Conservation (phyloP, 2,888 invertebrate genomes). For the Palloptera scutellata region DNA sequence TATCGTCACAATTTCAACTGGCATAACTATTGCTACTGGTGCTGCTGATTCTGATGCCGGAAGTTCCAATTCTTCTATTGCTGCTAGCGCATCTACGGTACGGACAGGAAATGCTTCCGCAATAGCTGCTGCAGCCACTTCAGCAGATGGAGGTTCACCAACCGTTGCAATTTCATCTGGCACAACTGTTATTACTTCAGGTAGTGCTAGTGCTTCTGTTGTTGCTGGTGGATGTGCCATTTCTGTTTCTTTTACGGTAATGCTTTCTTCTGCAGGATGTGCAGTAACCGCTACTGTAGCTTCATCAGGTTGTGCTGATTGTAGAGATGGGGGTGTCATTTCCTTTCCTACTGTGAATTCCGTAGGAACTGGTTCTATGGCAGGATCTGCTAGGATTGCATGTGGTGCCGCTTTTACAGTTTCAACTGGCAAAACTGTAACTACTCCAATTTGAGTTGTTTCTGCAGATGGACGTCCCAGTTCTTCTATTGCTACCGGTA, state of each 20-base stretch:
- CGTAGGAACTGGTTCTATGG: background rate
- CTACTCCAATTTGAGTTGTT: background rate
- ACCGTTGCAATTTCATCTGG: background rate
- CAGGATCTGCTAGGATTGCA: background rate
- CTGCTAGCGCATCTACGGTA: too few relatives aligned
- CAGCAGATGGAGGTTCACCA: too few relatives aligned
- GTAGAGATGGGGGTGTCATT: too few relatives aligned
- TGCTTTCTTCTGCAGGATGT: too few relatives aligned
- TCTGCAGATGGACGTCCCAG: background rate
- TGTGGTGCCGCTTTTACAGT: background rate
- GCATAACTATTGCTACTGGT: too few relatives aligned
- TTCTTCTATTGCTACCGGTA: background rate
- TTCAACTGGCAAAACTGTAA: background rate
- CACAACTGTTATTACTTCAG: background rate
- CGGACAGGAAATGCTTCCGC: too few relatives aligned
- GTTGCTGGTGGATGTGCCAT: background rate
- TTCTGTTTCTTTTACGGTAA: background rate
- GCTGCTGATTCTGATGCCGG: background rate
- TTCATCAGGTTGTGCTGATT: too few relatives aligned
- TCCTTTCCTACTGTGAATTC: background rate
- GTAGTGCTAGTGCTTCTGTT: background rate
- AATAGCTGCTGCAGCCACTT: too few relatives aligned
- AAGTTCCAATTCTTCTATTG: background rate
- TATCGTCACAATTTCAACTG: too few relatives aligned
- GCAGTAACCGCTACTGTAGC: background rate